Evolutionary conservation across 1,140 invertebrate species (phyloP).

Genomic region (Eubasilissa regina): DNA sequence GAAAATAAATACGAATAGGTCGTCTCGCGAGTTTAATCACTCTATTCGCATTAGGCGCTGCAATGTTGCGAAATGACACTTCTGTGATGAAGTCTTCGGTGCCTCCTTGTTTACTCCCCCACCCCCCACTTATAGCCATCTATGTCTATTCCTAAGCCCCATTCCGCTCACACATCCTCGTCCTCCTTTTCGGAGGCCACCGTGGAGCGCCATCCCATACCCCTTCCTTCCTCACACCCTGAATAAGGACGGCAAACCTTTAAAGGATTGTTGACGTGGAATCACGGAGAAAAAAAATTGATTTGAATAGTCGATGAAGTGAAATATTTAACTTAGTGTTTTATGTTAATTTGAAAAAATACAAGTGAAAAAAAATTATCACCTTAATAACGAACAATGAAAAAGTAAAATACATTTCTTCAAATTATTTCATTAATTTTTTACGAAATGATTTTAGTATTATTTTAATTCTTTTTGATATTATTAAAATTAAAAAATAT

Average conservation of each 20-base stretch:
- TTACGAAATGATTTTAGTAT: too few species aligned
- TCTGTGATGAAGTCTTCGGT: constrained; percentile 26
- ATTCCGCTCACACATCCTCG: neutral
- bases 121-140: neutral
- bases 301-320: too few species aligned
- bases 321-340: too few species aligned
- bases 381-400: too few species aligned
- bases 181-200: neutral
- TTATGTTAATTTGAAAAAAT: too few species aligned
- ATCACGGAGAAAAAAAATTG: too few species aligned
- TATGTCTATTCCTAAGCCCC: neutral
- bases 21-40: neutral
- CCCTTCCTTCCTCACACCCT: neutral
- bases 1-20: neutral
- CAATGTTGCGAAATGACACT: constrained; percentile 26
- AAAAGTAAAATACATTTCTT: too few species aligned
- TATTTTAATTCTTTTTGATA: too few species aligned
- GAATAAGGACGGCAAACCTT: neutral
- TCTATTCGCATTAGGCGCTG: neutral
- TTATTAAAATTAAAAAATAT: too few species aligned
- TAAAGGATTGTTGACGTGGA: neutral
- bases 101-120: neutral
- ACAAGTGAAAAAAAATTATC: too few species aligned
- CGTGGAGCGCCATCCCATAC: neutral
- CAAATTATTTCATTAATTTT: too few species aligned